Base-by-base conservation (phyloP, 2,797 vertebrate species). In the Gallirallus australis region DNA sequence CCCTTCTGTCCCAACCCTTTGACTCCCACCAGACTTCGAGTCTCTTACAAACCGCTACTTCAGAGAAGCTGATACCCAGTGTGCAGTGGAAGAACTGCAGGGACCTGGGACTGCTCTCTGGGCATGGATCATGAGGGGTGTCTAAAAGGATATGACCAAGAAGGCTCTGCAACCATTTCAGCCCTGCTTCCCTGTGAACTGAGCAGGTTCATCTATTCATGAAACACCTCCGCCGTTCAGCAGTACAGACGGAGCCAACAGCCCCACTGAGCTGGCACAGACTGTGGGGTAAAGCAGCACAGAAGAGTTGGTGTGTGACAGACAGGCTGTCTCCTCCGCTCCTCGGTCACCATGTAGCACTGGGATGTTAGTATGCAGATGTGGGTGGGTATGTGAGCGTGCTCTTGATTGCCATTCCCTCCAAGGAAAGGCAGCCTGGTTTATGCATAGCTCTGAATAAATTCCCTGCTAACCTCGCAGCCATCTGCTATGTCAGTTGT, bases 241-340 rank as follows among this genome's bases (percentile, higher is more conserved):
- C 4, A 6, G 65, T 14, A 63, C 61, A 86, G 75, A 82, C 2
- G 0, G 57, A 92, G 84, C 63, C 77, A 80, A 64, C n/a, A 70
- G 66, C 40, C 42, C 81, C 1, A 12, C 68, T 64, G 71, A 92
- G 68, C 75, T 78, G 71, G 60, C 79, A 63, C 70, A 85, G 68
- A n/a, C 71, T 42, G 68, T 33, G 84, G 64, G 68, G 37, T 85
- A 35, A 71, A 66, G 89, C 64, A 73, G 56, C 3, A 11, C 28
- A 13, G 50, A 59, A 31, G 75, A 81, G 71, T 37, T 83, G 72
- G 76, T 75, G 82, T 89, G 89, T 92, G 94, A 82, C 81, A 95
- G 90, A 94, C 78, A 91, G 79, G 57, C 82, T 90, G 71, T 64
- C 64, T 94, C 60, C 81, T 94, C 77, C 20, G 0, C 78, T 70